phyloP scores from a whole-genome alignment of 1,140 invertebrate genomes.

The Cotesia vestalis region DNA sequence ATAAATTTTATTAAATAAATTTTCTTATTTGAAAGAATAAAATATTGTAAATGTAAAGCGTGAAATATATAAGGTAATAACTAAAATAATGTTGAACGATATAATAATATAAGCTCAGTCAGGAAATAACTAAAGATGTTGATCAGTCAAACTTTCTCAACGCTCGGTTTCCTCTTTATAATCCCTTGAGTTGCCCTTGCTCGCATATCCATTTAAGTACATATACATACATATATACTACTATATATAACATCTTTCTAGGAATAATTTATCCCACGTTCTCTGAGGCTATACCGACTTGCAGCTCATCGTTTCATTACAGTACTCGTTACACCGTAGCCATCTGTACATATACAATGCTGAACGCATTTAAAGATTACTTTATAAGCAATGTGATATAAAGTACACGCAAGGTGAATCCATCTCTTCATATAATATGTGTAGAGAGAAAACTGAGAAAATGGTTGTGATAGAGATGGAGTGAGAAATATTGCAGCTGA shows the following conservation, averaged over 20 bases:
- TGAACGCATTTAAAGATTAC: neutral
- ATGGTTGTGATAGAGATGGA: neutral
- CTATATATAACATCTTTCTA: neutral
- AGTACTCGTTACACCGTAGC: slow-evolving; percentile 17
- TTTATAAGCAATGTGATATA: no score
- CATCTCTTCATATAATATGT: neutral
- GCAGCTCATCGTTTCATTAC: slow-evolving; percentile 29
- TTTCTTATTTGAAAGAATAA: no score
- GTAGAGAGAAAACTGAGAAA: neutral
- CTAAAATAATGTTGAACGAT: neutral
- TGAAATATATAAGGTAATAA: no score
- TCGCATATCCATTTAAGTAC: neutral
- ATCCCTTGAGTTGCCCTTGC: slow-evolving; percentile 20
- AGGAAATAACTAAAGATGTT: neutral
- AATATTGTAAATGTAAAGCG: no score
- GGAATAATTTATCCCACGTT: slow-evolving; percentile 30
- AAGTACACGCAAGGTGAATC: no score
- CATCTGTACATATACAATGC: neutral
- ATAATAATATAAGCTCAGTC: neutral
- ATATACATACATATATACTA: no score
- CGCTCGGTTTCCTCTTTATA: slow-evolving; percentile 20
- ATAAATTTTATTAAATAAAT: no score
- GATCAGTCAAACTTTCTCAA: slow-evolving; percentile 13
- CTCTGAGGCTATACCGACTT: slow-evolving; percentile 3
- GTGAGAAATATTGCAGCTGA: neutral